Percentiles rank a stretch among this genome's conserved stretches.
These are phyloP conservation scores for Caenorhabditis inopinata DNA, from an alignment of 1,140 invertebrate species.

Conservation along the genomic window DNA sequence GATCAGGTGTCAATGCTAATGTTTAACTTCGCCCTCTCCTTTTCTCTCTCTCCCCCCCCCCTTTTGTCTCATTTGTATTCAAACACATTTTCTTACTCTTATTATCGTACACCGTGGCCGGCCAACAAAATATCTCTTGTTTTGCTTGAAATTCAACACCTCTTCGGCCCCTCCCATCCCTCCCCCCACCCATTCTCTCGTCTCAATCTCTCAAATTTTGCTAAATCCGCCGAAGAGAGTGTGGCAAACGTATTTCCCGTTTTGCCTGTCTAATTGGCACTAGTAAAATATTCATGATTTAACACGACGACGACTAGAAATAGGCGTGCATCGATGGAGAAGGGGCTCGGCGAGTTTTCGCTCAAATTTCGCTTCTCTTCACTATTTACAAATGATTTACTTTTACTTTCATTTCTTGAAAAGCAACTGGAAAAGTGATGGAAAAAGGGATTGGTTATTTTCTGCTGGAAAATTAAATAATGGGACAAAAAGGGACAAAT, in stretches of 20 bases:
- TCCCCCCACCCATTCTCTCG: too few species aligned
- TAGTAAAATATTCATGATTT: conserved; percentile 35
- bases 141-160: conserved; percentile 33
- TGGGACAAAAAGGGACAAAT: too few species aligned
- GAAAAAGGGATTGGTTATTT: not conserved
- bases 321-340: too few species aligned
- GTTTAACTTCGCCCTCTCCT: too few species aligned
- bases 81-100: not conserved
- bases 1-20: too few species aligned
- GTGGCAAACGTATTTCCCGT: not conserved
- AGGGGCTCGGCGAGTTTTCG: not conserved
- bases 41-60: too few species aligned
- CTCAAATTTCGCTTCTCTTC: conserved; percentile 8
- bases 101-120: not conserved
- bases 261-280: conserved; percentile 28
- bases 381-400: conserved; percentile 25
- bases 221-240: not conserved
- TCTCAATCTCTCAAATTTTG: conserved; percentile 22
- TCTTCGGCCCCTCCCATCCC: not conserved
- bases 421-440: not conserved
- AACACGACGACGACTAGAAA: conserved; percentile 21
- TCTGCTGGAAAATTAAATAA: too few species aligned
- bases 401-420: not conserved
- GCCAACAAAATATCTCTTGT: not conserved
- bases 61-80: too few species aligned